Base-by-base conservation (phyloP, 1,140 invertebrate species). In the Saxidomus purpurata region DNA sequence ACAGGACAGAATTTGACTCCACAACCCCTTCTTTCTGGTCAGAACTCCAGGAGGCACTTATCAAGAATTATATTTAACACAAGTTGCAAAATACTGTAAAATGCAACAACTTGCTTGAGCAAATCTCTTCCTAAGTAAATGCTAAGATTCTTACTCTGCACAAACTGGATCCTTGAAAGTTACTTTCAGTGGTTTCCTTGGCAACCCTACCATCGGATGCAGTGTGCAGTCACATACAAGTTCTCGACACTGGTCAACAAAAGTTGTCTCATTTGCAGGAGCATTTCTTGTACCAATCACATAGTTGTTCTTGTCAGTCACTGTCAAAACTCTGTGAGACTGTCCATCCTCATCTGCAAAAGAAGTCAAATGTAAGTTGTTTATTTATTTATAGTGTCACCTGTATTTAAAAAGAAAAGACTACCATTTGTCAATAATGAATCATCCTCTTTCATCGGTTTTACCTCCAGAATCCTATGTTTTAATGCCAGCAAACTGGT, bases 101-200 rank as follows among this genome's bases (percentile, higher is more conserved):
- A 19, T 59, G 17, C 25, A 9, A 28, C 6, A 28, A 6, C 6
- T 59, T 19, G 55, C 22, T n/a, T 6, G 3, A n/a, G 25, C 3
- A 6, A 28, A n/a, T 59, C 4, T 59, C 6, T 9, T 59, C 3
- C 3, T 22, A 59, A 4, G 25, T 59, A n/a, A 9, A 59, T 59
- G 55, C 3, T 22, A 59, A 59, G 19, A 19, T 59, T 38, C 80
- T 55, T 82, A 82, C 80, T 63, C 52, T 19, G 38, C 63, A 49
- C 6, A 40, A 19, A 2, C 38, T 76, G 67, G 49, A 55, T 85
- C 31, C 19, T 59, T 85, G 40, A 52, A 85, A 0, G 63, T 85
- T 6, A 85, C 69, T 49, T 74, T 74, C 4, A 38, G 22, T 74
- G 83, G 83, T 74, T 63, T 69, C n/a, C 83, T 71, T 47, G 67